Conservation (phyloP, 2,888 invertebrate species). For the Venusia cambrica region DNA sequence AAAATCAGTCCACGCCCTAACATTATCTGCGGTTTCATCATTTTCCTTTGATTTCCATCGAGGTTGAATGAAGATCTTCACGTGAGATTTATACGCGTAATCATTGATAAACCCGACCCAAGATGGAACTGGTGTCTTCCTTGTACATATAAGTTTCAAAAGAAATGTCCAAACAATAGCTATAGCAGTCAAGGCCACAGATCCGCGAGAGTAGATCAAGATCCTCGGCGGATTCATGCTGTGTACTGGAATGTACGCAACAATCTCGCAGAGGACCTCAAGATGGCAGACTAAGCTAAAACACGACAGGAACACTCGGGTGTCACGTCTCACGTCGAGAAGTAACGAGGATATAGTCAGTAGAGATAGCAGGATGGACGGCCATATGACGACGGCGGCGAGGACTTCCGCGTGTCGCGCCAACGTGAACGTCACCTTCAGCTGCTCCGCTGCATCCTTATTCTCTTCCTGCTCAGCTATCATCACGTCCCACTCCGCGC, state of each 20-base stretch:
- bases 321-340: constrained; percentile 19
- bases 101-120: constrained; percentile 14
- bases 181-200: constrained; percentile 22
- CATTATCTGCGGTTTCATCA: constrained; percentile 4
- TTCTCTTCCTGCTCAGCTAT: constrained; percentile 11
- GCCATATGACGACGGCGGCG: constrained; percentile 27
- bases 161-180: constrained; percentile 13
- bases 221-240: constrained; percentile 26
- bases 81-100: constrained; percentile 12
- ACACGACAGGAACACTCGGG: constrained; percentile 21
- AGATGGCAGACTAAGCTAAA: constrained; percentile 32
- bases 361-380: constrained; percentile 25
- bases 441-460: constrained; percentile 12
- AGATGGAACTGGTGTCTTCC: constrained; percentile 2
- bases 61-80: constrained; percentile 12
- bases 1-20: constrained; percentile 24
- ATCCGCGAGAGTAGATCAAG: constrained; percentile 29
- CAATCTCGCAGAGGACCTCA: constrained; percentile 23
- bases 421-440: constrained; percentile 25
- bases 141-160: constrained; percentile 14
- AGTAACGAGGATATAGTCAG: constrained; percentile 25
- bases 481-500: constrained; percentile 36
- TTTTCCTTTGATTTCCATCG: constrained; percentile 11
- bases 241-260: constrained; percentile 24
- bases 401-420: constrained; percentile 25